Evolutionary conservation across 2,888 invertebrate genomes (phyloP).

Genomic region (Notocelia uddmanniana): DNA sequence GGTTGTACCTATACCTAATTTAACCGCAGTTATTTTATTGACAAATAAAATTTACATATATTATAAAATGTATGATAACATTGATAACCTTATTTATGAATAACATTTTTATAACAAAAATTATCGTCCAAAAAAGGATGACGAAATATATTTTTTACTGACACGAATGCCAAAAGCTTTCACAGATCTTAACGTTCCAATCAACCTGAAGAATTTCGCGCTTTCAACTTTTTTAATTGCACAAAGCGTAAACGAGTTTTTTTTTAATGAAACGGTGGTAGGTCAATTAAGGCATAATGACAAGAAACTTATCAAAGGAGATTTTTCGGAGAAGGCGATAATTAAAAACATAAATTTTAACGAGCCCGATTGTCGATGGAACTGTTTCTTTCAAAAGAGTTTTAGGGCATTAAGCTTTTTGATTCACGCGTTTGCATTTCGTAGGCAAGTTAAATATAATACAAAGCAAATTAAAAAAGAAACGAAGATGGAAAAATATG

Average conservation of each 20-base stretch:
- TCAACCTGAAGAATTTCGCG: conserved; percentile 25
- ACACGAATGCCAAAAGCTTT: neutral
- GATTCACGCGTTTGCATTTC: neutral
- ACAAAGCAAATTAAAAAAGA: neutral
- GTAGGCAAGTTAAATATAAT: neutral
- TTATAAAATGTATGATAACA: too few relatives aligned
- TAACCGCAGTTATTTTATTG: too few relatives aligned
- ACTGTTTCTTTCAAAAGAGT: conserved; percentile 52
- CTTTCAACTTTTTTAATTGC: conserved; percentile 43
- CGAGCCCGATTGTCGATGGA: conserved; percentile 66
- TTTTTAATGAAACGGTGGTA: conserved; percentile 42
- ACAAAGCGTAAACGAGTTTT: conserved; percentile 42
- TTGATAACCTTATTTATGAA: too few relatives aligned
- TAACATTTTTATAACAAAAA: too few relatives aligned
- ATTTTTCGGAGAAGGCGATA: conserved; percentile 59
- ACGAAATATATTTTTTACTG: too few relatives aligned
- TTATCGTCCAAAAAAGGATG: too few relatives aligned
- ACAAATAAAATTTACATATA: too few relatives aligned
- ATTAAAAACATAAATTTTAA: conserved; percentile 75
- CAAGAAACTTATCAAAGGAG: conserved; percentile 62
- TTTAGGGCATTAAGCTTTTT: conserved; percentile 18
- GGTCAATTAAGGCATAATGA: conserved; percentile 64
- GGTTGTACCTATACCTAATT: too few relatives aligned
- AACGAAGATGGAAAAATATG: neutral
- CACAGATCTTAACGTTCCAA: conserved; percentile 27